Base-by-base conservation (phyloP, 92 coral and sea anemone species). In the Zoanthus sociatus region DNA sequence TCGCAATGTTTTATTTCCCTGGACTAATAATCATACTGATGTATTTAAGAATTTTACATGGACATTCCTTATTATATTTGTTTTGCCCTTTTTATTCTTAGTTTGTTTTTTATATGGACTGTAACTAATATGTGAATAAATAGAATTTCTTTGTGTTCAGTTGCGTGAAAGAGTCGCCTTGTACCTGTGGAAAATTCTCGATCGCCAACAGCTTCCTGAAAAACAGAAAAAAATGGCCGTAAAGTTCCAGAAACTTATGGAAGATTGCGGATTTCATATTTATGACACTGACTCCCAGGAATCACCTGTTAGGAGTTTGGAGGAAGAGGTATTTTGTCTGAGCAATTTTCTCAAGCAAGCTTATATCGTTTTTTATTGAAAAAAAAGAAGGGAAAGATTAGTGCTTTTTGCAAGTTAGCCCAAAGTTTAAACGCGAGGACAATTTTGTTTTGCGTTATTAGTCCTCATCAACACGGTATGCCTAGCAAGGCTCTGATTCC, bases 131-230 rank as follows among this genome's bases (percentile, higher is more conserved):
- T 50, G 7, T 37, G 42, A 37, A 37, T 37, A 37, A 37, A 0
- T 37, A 37, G 42, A 6, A 63, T 63, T 20, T 7, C 9, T 17
- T 7, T n/a, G 30, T 0, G 5, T 79, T 69, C 30, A 97, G 99
- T 85, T 92, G 46, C 94, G 95, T 26, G 98, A 97, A 53, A 94
- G 96, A 83, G 89, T 93, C n/a, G 93, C 91, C 46, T 88, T 89
- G 45, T 95, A 95, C 72, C 81, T 97, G 6, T 89, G 94, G 72
- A 90, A 84, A 76, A 84, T 95, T 71, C 92, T 95, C 3, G 88
- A 85, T n/a, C 87, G 83, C 74, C 82, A 83, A 4, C 83, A 83
- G 11, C 78, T 95, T 20, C 89, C 92, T 3, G 89, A 81, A 13
- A 82, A 82, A 53, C 98, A 95, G 87, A 71, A 56, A 51, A 71